Evolutionary conservation across 2,888 invertebrate genomes (phyloP), one percentile per base, ranked within the genome.

Genomic region (Ichneumoninae sp.): DNA sequence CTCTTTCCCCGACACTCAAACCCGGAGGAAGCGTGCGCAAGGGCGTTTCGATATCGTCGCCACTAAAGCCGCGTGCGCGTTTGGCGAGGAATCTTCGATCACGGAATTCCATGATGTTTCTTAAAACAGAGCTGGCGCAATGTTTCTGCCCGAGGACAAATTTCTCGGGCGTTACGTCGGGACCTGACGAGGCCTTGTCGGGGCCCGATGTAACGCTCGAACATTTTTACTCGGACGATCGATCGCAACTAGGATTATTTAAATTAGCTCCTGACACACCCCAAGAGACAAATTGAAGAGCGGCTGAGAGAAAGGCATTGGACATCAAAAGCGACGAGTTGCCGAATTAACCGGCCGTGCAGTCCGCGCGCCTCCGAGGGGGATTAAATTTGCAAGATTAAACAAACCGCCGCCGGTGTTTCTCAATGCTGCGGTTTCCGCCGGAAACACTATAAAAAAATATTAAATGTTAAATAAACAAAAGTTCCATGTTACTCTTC

Each of bases 1-100:
- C 57, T 87, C 40, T 40, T 40, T 40, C 40, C 2, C 40, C 2
- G 40, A 40, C 40, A 40, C 40, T 40, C 40, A 40, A 40, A 40
- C 40, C 7, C 40, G 40, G 40, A 2, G 40, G 10, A 10, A 40
- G 10, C 40, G 40, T 6, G 40, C 40, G 40, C 40, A 1, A 10
- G 3, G 40, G 40, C 40, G 10, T 10, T 40, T 40, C 40, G 40
- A 10, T 40, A 10, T 40, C 40, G 3, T 40, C 8, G 40, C 40
- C 40, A 40, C 8, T 40, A 40, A 40, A 40, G 3, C 40, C 40
- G 40, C 40, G 40, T 2, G 8, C 40, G 40, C 40, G 8, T 40
- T 40, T 10, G 1, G 8, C 40, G 40, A 10, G 40, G 3, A 40
- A 40, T 40, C 36, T 8, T 36, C 40, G 40, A 40, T 2, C 40